phyloP scores from a whole-genome alignment of 2,888 invertebrate species.

The Dryococelus australis region DNA sequence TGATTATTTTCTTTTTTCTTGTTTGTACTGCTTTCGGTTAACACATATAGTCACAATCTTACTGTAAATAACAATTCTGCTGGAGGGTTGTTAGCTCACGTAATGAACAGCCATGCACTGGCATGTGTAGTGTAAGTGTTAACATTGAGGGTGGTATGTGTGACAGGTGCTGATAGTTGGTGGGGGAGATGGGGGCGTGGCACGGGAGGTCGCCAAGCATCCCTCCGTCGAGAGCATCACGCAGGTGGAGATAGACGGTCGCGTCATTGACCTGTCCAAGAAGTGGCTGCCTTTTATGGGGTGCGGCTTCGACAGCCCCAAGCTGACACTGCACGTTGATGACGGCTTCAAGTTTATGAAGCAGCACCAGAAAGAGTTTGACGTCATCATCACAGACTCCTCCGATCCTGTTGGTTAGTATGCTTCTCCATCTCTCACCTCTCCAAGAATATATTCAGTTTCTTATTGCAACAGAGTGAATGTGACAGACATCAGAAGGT shows the following conservation, averaged over 20 bases:
- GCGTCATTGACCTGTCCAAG: conserved; percentile 90
- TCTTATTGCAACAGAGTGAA: too few relatives aligned
- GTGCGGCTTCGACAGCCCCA: conserved; percentile 81
- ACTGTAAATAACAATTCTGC: too few relatives aligned
- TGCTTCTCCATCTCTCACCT: background rate
- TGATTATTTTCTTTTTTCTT: too few relatives aligned
- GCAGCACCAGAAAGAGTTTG: conserved; percentile 83
- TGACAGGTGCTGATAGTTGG: conserved; percentile 87
- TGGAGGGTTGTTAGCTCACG: too few relatives aligned
- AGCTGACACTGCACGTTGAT: conserved; percentile 82
- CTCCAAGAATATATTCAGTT: too few relatives aligned
- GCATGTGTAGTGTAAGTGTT: too few relatives aligned
- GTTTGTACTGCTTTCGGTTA: too few relatives aligned
- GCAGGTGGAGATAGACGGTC: conserved; percentile 93
- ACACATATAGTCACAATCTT: too few relatives aligned
- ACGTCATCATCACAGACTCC: conserved; percentile 98
- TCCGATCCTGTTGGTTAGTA: conserved; percentile 90
- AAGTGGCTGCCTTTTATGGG: conserved; percentile 92
- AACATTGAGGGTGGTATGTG: background rate
- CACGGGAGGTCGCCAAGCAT: conserved; percentile 94
- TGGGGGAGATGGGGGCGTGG: conserved; percentile 98
- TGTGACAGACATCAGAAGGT: too few relatives aligned
- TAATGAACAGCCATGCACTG: too few relatives aligned
- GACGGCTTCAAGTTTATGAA: conserved; percentile 97
- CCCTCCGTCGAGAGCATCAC: conserved; percentile 85